Conservation (phyloP, 1,140 invertebrate species). For the Cotesia typhae region DNA sequence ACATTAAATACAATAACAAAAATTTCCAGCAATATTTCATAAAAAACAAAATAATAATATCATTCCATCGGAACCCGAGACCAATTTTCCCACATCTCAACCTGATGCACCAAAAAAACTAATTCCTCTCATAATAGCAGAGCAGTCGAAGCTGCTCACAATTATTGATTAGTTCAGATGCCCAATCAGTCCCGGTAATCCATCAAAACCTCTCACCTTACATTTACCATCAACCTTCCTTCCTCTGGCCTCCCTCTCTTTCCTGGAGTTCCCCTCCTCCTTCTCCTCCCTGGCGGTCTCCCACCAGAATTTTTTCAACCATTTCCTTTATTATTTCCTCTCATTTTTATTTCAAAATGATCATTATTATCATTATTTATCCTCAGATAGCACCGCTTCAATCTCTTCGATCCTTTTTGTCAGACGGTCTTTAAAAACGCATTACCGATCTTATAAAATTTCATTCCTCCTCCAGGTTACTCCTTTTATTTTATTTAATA, state of each 20-base stretch:
- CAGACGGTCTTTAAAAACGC: conserved; percentile 60
- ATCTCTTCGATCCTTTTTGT: conserved; percentile 29
- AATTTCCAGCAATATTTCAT: too few species aligned
- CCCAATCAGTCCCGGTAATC: conserved; percentile 53
- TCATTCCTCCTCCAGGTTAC: too few species aligned
- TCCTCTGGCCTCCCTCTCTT: neutral
- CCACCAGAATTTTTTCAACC: conserved; percentile 9
- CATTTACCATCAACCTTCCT: too few species aligned
- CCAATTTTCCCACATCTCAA: too few species aligned
- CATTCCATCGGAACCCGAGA: too few species aligned
- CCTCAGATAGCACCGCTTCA: conserved; percentile 33
- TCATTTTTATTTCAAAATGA: conserved; percentile 16
- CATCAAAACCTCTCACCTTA: conserved; percentile 48
- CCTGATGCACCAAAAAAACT: too few species aligned
- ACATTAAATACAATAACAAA: too few species aligned
- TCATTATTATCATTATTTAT: conserved; percentile 16
- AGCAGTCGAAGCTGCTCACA: conserved; percentile 26
- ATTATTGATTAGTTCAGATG: conserved; percentile 61
- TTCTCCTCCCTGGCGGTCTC: neutral
- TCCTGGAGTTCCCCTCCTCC: neutral
- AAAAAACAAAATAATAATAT: too few species aligned
- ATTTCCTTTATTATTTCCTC: conserved; percentile 37
- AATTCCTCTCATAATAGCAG: too few species aligned
- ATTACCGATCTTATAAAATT: conserved; percentile 50
- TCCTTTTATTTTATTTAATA: too few species aligned